Percentiles rank a stretch among this genome's conserved stretches.
Conservation (phyloP, 2,888 invertebrate genomes). For the Stenolophus ochropezus region DNA sequence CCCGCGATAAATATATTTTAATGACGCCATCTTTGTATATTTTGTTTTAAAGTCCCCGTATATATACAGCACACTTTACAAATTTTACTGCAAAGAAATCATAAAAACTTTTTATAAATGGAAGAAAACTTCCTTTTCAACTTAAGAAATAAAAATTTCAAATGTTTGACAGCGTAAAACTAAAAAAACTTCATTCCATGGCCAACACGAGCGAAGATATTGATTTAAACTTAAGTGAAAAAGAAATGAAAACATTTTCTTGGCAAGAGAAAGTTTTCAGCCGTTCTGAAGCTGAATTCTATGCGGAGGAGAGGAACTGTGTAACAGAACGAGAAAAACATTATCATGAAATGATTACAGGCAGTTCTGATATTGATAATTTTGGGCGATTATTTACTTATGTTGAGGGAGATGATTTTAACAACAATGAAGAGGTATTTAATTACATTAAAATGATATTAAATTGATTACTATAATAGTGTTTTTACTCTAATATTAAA, state of each 20-base stretch:
- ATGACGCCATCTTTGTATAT: background rate
- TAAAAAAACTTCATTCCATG: constrained; percentile 61
- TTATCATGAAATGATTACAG: constrained; percentile 73
- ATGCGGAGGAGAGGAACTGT: constrained; percentile 79
- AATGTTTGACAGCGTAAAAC: constrained; percentile 59
- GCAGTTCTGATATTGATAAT: constrained; percentile 65
- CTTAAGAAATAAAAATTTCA: constrained; percentile 8
- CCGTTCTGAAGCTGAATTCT: constrained; percentile 77
- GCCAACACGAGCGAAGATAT: constrained; percentile 58
- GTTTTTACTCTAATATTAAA: background rate
- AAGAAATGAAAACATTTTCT: constrained; percentile 72
- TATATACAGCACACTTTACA: background rate
- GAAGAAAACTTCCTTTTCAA: background rate
- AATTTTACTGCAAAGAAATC: background rate
- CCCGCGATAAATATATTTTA: background rate
- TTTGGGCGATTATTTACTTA: constrained; percentile 77
- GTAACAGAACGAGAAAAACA: constrained; percentile 77
- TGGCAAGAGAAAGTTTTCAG: constrained; percentile 87
- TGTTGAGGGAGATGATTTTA: constrained; percentile 76
- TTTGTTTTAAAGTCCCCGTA: background rate
- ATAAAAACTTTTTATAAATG: background rate
- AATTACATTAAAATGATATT: background rate
- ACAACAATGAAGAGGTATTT: constrained; percentile 68
- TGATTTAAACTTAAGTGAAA: constrained; percentile 60
- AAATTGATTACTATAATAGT: background rate